A percentile compares a stretch with the other conserved stretches of the same genome.
phyloP scores from a whole-genome alignment of 30 jellyfish, hydroid and myxozoan species.

The Cassiopea xamachana region DNA sequence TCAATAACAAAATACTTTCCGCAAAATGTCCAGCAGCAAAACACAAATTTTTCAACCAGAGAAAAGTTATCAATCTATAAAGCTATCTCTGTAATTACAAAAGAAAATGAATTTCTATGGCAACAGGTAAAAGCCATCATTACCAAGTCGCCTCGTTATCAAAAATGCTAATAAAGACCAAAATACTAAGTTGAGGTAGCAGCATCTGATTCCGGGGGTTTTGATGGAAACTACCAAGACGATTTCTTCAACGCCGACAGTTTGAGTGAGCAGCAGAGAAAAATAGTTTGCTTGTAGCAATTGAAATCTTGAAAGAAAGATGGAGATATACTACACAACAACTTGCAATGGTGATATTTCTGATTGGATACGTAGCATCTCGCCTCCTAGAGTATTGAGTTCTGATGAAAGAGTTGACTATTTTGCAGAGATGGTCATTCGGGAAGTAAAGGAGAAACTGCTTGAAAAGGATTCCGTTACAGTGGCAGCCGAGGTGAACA shows the following conservation, averaged over 20 bases:
- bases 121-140: too few relatives aligned
- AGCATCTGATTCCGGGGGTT: not conserved
- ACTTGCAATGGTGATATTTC: constrained; percentile 38
- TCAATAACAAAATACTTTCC: too few relatives aligned
- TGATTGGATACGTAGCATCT: constrained; percentile 48
- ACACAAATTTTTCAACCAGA: too few relatives aligned
- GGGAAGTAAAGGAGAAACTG: constrained; percentile 43
- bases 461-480: constrained; percentile 42
- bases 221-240: not conserved
- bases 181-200: not conserved
- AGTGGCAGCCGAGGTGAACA: constrained; percentile 56
- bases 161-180: not conserved
- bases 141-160: not conserved
- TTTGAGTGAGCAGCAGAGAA: not conserved
- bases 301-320: not conserved
- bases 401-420: constrained; percentile 18
- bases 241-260: not conserved
- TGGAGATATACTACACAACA: constrained; percentile 60
- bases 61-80: too few relatives aligned
- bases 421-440: constrained; percentile 28
- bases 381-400: constrained; percentile 34
- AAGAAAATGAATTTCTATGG: too few relatives aligned
- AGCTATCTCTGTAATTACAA: too few relatives aligned
- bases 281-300: not conserved
- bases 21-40: too few relatives aligned